Percentiles rank a stretch among this genome's conserved stretches.
Evolutionary conservation across 2,888 invertebrate genomes (phyloP).

Genomic region (Selenia dentaria): DNA sequence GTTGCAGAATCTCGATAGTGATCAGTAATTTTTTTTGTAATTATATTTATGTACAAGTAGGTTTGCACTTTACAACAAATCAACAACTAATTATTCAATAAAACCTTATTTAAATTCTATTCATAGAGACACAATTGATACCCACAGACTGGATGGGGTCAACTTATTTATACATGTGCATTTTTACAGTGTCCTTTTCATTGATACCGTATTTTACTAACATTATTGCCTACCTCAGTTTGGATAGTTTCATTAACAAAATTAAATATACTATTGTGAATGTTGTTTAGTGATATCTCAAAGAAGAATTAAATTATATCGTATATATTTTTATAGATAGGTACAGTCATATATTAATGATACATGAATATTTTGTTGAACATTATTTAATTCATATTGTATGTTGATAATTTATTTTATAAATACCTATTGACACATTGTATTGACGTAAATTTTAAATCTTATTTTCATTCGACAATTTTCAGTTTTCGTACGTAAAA

Average conservation of each 20-base stretch:
- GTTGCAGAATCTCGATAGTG: conserved; percentile 11
- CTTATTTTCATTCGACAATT: neutral
- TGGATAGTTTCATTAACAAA: conserved; percentile 23
- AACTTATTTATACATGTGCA: conserved; percentile 39
- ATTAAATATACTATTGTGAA: conserved; percentile 5
- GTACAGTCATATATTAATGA: neutral
- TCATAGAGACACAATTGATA: conserved; percentile 29
- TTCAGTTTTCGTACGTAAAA: too few species aligned
- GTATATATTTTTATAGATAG: neutral
- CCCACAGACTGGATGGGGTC: conserved; percentile 35
- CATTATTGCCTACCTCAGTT: conserved; percentile 41
- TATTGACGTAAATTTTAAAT: neutral
- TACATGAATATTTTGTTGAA: neutral
- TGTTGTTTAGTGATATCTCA: conserved; percentile 2
- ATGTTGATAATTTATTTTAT: neutral
- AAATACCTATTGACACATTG: neutral
- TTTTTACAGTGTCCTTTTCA: conserved; percentile 34
- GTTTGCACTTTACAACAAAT: too few species aligned
- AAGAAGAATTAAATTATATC: conserved; percentile 1
- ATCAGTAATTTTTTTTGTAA: neutral
- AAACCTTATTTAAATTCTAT: conserved; percentile 22
- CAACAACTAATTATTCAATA: too few species aligned
- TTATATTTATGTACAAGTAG: too few species aligned
- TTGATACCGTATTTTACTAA: conserved; percentile 41
- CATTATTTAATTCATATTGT: neutral